Percentiles rank a stretch among this genome's conserved stretches.
phyloP scores from a whole-genome alignment of 2,113 vertebrate genomes.

The Pontoporia blainvillei region DNA sequence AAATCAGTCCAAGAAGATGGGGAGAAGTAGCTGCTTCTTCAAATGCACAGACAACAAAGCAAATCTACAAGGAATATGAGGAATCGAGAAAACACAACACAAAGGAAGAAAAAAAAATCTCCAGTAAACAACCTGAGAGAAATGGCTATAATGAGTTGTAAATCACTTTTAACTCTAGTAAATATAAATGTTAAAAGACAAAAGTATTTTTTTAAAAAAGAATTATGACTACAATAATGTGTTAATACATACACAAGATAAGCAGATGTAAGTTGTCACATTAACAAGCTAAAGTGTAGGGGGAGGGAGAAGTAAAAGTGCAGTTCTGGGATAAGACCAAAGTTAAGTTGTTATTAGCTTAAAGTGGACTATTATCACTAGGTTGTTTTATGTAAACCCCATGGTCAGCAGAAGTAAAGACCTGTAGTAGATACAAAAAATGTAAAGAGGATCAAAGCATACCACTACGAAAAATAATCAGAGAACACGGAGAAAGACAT shows the following conservation, averaged over 20 bases:
- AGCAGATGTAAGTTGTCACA: background rate
- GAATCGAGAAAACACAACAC: background rate
- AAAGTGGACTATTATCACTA: background rate
- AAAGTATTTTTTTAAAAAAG: background rate
- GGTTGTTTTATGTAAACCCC: background rate
- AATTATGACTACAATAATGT: background rate
- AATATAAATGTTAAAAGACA: background rate
- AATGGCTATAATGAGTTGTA: background rate
- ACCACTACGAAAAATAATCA: background rate
- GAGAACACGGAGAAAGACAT: background rate
- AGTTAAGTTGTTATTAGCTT: background rate
- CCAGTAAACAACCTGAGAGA: background rate
- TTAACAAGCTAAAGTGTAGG: background rate
- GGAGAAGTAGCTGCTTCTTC: background rate
- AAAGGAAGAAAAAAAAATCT: background rate
- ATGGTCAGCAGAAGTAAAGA: background rate
- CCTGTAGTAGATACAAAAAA: background rate
- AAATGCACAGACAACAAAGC: background rate
- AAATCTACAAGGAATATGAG: background rate
- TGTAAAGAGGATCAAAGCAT: background rate
- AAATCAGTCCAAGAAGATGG: background rate
- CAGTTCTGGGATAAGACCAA: background rate
- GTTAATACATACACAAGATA: background rate
- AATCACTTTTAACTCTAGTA: background rate
- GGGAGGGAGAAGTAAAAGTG: background rate